These are phyloP conservation scores for Eubucco bourcierii DNA, from an alignment of 2,113 vertebrate species.

Conservation along the genomic window DNA sequence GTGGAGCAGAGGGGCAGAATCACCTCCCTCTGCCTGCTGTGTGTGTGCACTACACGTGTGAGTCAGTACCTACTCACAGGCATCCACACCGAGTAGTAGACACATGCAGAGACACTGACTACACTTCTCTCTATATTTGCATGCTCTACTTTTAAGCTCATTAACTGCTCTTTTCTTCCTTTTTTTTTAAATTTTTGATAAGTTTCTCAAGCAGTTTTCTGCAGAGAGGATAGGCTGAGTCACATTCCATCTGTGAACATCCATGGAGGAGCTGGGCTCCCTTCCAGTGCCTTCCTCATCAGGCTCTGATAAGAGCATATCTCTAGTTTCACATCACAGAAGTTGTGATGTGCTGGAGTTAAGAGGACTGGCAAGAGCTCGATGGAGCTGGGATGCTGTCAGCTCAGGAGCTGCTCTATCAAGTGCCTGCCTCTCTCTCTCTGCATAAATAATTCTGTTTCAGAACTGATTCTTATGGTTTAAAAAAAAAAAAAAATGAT, in stretches of 20 bases:
- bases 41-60: too few species aligned
- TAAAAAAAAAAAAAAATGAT: neutral
- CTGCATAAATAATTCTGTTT: conserved; percentile 18
- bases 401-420: conserved; percentile 8
- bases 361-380: neutral
- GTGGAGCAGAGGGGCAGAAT: too few species aligned
- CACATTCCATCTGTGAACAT: neutral
- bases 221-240: neutral
- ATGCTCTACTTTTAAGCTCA: neutral
- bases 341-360: neutral
- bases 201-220: neutral
- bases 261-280: neutral
- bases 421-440: neutral
- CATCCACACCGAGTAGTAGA: too few species aligned
- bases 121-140: neutral
- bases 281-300: neutral
- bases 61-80: too few species aligned
- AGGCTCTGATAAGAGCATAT: neutral
- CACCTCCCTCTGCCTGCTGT: too few species aligned
- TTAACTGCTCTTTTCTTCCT: neutral
- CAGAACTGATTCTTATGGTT: neutral
- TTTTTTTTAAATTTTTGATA: neutral
- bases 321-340: neutral
- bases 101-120: too few species aligned
- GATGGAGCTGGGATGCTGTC: neutral